Base-by-base conservation (phyloP, 2,888 invertebrate genomes). In the Eilema depressum region DNA sequence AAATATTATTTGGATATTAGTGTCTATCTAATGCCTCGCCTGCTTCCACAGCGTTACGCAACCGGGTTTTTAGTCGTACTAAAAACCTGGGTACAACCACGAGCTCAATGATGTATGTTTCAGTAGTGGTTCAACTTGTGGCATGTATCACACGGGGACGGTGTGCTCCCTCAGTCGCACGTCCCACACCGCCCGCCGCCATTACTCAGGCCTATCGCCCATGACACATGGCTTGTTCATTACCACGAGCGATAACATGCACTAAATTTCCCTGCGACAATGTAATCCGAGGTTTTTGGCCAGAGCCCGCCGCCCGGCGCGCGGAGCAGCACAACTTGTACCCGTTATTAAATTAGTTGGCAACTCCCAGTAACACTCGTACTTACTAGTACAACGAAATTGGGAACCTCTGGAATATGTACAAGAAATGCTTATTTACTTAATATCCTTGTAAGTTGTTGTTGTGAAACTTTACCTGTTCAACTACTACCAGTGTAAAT, bases 201-300 rank as follows among this genome's bases (percentile, higher is more conserved):
- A 64, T 64, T 64, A 14, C 23, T 64, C 64, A 14, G n/a, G 64
- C 47, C 47, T 53, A 65, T 23, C 64, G 14, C 53, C 14, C 53
- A 65, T 53, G 64, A 65, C 28, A 23, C 28, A 65, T 65, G 8
- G 64, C 53, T 30, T 30, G 64, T 65, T 30, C 56, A 65, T 65
- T 65, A 47, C 26, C 53, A n/a, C 47, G 28, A 53, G 41, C n/a
- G 53, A 65, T 53, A 53, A 28, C 64, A 10, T 14, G n/a, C 64
- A 65, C 28, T 65, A 65, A 65, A 65, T 65, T 30, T n/a, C 47
- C 23, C 26, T 30, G 64, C 30, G 64, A 56, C 64, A 30, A 20
- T 30, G 64, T 65, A 65, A 65, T 65, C 28, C 53, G 7, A n/a
- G 56, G 26, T 65, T 65, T 30, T 28, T 28, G 64, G 47, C 14